Base-by-base conservation (phyloP, 2,113 vertebrate genomes). In the Oryzias celebensis region DNA sequence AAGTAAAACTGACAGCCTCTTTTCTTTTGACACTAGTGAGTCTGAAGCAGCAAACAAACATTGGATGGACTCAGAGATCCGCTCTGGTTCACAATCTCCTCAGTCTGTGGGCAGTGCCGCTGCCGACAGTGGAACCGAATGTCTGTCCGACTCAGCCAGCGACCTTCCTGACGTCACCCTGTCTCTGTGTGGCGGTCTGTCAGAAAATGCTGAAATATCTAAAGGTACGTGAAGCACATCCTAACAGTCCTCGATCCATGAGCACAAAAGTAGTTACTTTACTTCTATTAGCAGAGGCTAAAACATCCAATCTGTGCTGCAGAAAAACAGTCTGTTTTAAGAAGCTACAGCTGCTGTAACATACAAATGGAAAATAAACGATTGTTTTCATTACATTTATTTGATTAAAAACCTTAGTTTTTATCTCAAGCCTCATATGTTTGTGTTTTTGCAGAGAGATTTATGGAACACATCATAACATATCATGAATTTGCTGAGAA, bases 401-500 rank as follows among this genome's bases (percentile, higher is more conserved):
- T 28, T 28, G 26, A 28, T 28, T 20, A 20, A 20, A 20, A 20
- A 20, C 26, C 26, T 61, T 6, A 53, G 45, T 36, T 44, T 22
- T 59, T 41, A 17, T 60, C 56, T 51, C 70, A 74, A 47, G 58
- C 68, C 15, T 64, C 46, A 20, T 20, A 20, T 20, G 20, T 20
- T 68, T 17, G 17, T 26, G 44, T 58, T 20, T 87, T 90, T 71
- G 54, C 91, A 99, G 97, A 99, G 91, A 97, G 92, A 77, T 99
- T 99, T 82, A 93, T 96, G 95, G 95, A 98, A 31, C 96, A 98
- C 73, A 94, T 98, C 81, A 95, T 99, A 86, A 96, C 95, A 52
- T 98, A 98, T 42, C 92, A 95, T 22, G 94, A 98, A 84, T 98
- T 99, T 94, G 93, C 96, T 65, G 96, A 99, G 87, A 98, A 94